Evolutionary conservation across 2,888 invertebrate genomes (phyloP).

Genomic region (Hypsopygia costalis): DNA sequence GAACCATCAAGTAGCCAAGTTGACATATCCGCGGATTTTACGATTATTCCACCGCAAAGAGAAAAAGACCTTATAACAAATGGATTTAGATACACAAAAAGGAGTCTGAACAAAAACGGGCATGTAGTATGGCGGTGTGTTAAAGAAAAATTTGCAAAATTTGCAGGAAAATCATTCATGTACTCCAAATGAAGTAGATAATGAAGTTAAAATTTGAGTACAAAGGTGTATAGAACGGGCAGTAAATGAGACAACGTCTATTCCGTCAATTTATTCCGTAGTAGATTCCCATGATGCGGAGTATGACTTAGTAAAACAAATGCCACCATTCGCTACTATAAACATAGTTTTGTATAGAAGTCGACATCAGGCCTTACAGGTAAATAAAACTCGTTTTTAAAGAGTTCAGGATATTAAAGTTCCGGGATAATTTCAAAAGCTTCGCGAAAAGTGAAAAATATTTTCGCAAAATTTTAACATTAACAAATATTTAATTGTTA

Average conservation of each 20-base stretch:
- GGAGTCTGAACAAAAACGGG: constrained; percentile 2
- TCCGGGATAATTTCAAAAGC: too few relatives aligned
- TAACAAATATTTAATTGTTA: too few relatives aligned
- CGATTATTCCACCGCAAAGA: constrained; percentile 1
- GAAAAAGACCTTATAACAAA: constrained; percentile 5
- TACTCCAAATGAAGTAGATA: constrained; percentile 4
- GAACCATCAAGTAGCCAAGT: too few relatives aligned
- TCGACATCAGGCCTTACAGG: too few relatives aligned
- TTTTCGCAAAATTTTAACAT: too few relatives aligned
- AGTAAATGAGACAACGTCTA: constrained; percentile 7
- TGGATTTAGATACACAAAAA: constrained; percentile 9
- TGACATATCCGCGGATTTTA: too few relatives aligned
- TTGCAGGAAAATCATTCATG: constrained; percentile 4
- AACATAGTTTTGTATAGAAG: too few relatives aligned
- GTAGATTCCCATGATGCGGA: constrained; percentile 5
- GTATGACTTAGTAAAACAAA: too few relatives aligned
- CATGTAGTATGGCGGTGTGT: constrained; percentile 8
- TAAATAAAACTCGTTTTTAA: too few relatives aligned
- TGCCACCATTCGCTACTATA: too few relatives aligned
- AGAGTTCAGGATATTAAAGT: too few relatives aligned
- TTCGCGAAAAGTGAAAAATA: too few relatives aligned
- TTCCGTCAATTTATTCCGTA: constrained; percentile 8
- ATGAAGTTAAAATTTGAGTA: constrained; percentile 9
- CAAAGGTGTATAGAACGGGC: constrained; percentile 3
- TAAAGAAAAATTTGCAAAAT: constrained; percentile 7